phyloP scores from a whole-genome alignment of 2,888 invertebrate genomes.

The Metacarcinus magister region DNA sequence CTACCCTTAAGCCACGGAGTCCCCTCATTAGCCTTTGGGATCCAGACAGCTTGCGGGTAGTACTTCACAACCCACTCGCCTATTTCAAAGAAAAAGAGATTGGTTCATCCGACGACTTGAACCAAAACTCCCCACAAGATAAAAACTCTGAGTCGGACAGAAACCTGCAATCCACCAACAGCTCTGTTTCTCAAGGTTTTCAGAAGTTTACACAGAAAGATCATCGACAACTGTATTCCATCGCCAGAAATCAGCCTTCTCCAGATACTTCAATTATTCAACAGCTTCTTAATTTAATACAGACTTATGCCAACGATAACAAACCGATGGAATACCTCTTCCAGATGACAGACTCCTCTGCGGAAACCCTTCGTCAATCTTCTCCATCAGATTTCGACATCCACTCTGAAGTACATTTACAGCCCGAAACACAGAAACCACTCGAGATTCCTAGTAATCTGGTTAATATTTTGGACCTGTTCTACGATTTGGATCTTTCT shows the following conservation, averaged over 20 bases:
- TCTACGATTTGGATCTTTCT: background rate
- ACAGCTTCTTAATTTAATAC: background rate
- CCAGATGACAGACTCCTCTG: background rate
- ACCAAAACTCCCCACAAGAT: background rate
- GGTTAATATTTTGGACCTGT: background rate
- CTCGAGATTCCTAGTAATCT: background rate
- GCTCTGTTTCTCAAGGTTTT: background rate
- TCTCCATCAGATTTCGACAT: background rate
- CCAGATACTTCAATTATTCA: background rate
- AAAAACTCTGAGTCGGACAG: background rate
- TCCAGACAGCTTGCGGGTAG: background rate
- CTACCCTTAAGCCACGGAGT: background rate
- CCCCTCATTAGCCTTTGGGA: background rate
- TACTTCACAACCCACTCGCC: background rate
- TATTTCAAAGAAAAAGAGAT: background rate
- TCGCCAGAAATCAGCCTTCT: background rate
- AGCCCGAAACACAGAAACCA: background rate
- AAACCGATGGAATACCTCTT: background rate
- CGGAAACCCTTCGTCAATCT: background rate
- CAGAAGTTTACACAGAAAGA: background rate
- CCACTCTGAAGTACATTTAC: background rate
- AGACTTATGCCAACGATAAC: background rate
- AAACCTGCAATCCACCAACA: background rate
- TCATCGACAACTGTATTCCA: background rate
- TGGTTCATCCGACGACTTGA: background rate